Base-by-base conservation (phyloP, 1,140 invertebrate species). In the Aphelenchoides fujianensis region DNA sequence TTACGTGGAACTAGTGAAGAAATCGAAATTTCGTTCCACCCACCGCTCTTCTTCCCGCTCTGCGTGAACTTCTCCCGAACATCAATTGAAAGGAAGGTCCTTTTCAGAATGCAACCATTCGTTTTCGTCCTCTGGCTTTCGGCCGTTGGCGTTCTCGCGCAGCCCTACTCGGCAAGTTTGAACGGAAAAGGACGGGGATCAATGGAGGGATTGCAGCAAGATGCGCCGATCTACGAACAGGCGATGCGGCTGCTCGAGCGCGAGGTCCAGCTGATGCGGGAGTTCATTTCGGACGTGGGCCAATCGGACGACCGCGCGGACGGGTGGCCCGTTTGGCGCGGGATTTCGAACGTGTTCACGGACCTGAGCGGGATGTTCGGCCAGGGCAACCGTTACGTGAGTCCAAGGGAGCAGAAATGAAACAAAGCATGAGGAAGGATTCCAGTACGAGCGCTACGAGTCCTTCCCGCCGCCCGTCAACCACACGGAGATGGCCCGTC, bases 261-360 rank as follows among this genome's bases (percentile, higher is more conserved):
- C 12, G 5, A 59, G 34, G 19, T 59, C 55, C 55, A 59, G 19
- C 23, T 59, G 34, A 7, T 59, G 55, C 55, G 55, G 5, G 19
- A 59, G 5, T 59, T 59, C 34, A 32, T 59, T 5, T 16, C 5
- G 5, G 55, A 59, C 5, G 23, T 59, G 27, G 19, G 19, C 5
- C 55, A 59, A 7, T 16, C 55, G 12, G 55, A 59, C 7, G 55
- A 19, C 23, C 19, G 5, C 5, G 19, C 7, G 19, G 19, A 59
- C 34, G 34, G 5, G 28, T 5, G 5, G 19, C 55, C 55, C 5
- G 5, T 59, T 5, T 59, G 55, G 55, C 55, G 55, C 7, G 55
- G 55, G 34, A 59, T 59, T 5, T 59, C 55, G 5, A 59, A 59
- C 34, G 55, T 59, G 55, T 59, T 59, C 19, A 59, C 5, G 5